Evolutionary conservation across 2,797 vertebrate species (phyloP), one percentile per base, ranked within the genome.

Genomic region (Sardinella longiceps): DNA sequence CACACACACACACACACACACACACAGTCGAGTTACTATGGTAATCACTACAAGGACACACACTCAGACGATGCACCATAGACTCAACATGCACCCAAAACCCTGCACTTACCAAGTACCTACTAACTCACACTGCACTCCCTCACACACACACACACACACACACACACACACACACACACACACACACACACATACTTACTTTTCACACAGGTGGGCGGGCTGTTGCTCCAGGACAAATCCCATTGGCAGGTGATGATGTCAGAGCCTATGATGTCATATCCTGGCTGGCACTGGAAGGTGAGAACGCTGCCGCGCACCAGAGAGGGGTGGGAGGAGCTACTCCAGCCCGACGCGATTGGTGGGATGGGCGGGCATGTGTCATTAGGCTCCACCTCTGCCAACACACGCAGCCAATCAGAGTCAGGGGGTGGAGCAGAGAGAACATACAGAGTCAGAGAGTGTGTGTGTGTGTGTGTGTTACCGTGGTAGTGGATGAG

Each of bases 211-310:
- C 97, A 98, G 28, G 95, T 96, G 0, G 97, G 97, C 0, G 97
- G 97, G 77, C 91, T 95, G 77, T 96, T 97, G 94, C 97, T 98
- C 97, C 97, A 98, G 81, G 97, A 97, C 56, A 98, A 94, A 91
- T 98, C 97, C 97, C 97, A 98, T 87, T 98, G 97, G 92, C 97
- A 98, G 88, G 97, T 98, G 89, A 98, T 97, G 86, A 98, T 97
- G 93, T 98, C 97, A 5, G 97, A 97, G 88, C 97, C 97, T 0
- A 96, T 94, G 87, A 98, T 97, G 92, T 98, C 97, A 84, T 97
- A 98, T 28, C 97, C 97, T 0, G 97, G 97, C 82, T 97, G 97
- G 86, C 97, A 98, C 89, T 98, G 97, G 91, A 98, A 98, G 83
- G 97, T 98, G 89, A 97, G 93, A 87, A 98, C 97, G 0, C 97